Evolutionary conservation across 64 coral and sea anemone species (phyloP), one percentile per base, ranked within the genome.

Genomic region (Pocillopora verrucosa): DNA sequence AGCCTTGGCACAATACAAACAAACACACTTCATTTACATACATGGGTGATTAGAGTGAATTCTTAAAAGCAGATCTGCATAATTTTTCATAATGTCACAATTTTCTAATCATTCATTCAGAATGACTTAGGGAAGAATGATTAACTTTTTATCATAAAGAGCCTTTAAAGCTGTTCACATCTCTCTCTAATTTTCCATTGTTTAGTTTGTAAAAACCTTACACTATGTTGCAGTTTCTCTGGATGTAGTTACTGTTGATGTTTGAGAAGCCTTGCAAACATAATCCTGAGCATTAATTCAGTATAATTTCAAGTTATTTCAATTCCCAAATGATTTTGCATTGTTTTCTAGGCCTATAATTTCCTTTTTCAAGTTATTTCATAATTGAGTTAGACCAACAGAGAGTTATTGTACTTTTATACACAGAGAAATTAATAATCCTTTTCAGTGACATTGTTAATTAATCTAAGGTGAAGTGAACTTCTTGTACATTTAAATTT

Each of bases 1-100:
- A n/a, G 57, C 51, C 59, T 79, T 59, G 77, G 58, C 19, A 34
- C 57, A 79, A 59, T n/a, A 57, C 57, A 79, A 79, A 51, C 77
- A 79, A 60, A 79, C 57, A 79, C 20, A 56, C 19, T 59, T 59
- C 24, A 13, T 59, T 34, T 79, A 59, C 59, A 17, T 77, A 56
- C 41, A 77, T n/a, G 67, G n/a, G 25, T 22, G 25, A 30, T 70
- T 4, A 25, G 10, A 22, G 64, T 5, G 19, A 24, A n/a, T 70
- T 20, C 30, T 30, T 30, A 30, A 30, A 30, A 30, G 30, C 30
- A 30, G 30, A 25, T 7, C 9, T 20, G 10, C 20, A 26, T 17
- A 70, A 70, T 25, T 25, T 70, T 20, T 2, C 22, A 24, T n/a
- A 24, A 11, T 5, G 25, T 10, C 11, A 24, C 1, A 10, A 11